Conservation (phyloP, 2,888 invertebrate genomes). For the Lasioglossum oenotherae region DNA sequence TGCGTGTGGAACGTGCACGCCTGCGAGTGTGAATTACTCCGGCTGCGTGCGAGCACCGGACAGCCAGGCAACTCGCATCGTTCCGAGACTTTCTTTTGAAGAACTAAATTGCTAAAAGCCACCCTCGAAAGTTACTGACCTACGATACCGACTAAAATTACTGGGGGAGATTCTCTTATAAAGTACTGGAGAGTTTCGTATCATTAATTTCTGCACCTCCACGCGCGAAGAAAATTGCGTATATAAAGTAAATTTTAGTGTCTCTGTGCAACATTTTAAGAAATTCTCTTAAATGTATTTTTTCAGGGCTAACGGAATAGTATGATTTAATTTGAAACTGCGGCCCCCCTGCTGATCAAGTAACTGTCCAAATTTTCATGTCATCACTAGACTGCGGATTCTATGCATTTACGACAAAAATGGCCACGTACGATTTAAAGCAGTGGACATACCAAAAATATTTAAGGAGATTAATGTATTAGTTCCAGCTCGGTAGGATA, state of each 20-base stretch:
- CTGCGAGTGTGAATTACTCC: slow-evolving; percentile 50
- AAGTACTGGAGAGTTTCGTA: not conserved
- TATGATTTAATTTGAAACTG: too few relatives aligned
- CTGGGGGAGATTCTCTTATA: not conserved
- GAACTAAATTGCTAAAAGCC: slow-evolving; percentile 16
- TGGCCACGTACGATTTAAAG: too few relatives aligned
- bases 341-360: too few relatives aligned
- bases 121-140: slow-evolving; percentile 23
- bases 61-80: slow-evolving; percentile 13
- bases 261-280: too few relatives aligned
- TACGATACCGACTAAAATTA: not conserved
- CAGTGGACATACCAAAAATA: too few relatives aligned
- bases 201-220: not conserved
- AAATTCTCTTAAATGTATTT: too few relatives aligned
- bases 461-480: too few relatives aligned
- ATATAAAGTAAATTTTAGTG: not conserved
- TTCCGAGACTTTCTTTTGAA: not conserved
- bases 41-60: slow-evolving; percentile 25
- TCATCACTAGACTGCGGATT: too few relatives aligned
- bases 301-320: too few relatives aligned
- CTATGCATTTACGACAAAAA: too few relatives aligned
- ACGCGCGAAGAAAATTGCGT: not conserved
- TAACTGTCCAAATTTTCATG: too few relatives aligned
- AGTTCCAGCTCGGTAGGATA: too few relatives aligned
- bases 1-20: slow-evolving; percentile 26